A percentile compares a stretch with the other conserved stretches of the same genome.
Conservation (phyloP, 1,140 invertebrate genomes). For the Leptopilina boulardi region DNA sequence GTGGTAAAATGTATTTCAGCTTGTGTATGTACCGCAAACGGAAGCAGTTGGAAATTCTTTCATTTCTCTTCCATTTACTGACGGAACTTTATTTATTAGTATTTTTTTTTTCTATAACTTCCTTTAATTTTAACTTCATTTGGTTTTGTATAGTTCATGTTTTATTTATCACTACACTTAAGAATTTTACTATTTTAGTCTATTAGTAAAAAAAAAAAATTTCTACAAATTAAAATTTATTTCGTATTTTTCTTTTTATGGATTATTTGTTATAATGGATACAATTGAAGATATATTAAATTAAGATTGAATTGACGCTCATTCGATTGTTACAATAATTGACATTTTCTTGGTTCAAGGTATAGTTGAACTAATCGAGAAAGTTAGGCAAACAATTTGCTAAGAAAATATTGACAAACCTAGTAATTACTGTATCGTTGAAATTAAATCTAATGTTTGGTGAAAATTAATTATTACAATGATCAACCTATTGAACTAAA, state of each 20-base stretch:
- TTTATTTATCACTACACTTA: too few relatives aligned
- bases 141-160: too few relatives aligned
- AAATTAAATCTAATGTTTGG: not conserved
- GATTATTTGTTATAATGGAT: too few relatives aligned
- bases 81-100: not conserved
- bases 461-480: not conserved
- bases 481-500: not conserved
- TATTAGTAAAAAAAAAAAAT: too few relatives aligned
- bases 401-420: slow-evolving; percentile 4
- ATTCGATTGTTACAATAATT: too few relatives aligned
- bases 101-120: not conserved
- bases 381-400: not conserved
- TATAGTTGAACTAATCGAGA: slow-evolving; percentile 4
- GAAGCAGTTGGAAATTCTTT: not conserved
- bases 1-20: slow-evolving; percentile 15
- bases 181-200: too few relatives aligned
- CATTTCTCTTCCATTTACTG: not conserved
- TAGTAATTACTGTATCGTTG: not conserved
- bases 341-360: slow-evolving; percentile 1
- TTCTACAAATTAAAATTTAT: too few relatives aligned
- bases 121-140: too few relatives aligned
- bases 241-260: too few relatives aligned
- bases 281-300: too few relatives aligned
- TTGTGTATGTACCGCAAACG: not conserved
- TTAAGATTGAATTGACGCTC: too few relatives aligned